phyloP scores from a whole-genome alignment of 2,888 invertebrate species.

The Luperina nickerlii region DNA sequence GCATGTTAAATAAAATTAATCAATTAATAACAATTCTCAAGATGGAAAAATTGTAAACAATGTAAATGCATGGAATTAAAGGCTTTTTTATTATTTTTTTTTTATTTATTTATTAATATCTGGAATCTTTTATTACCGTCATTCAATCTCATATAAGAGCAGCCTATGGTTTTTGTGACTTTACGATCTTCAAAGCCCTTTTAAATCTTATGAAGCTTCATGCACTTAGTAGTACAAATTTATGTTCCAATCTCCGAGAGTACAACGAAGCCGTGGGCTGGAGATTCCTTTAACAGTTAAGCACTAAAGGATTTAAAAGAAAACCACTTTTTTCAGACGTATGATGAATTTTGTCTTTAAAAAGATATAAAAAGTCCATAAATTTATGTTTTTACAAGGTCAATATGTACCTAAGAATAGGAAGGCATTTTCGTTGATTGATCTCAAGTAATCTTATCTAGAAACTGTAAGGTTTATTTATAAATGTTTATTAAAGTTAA shows the following conservation, averaged over 20 bases:
- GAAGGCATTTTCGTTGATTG: background rate
- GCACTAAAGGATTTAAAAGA: conserved; percentile 21
- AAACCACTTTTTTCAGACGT: conserved; percentile 1
- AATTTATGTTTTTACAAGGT: background rate
- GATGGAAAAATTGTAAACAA: too few species aligned
- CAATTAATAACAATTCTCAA: too few species aligned
- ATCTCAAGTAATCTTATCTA: background rate
- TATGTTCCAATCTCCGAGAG: conserved; percentile 50
- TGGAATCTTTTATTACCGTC: background rate
- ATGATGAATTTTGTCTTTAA: background rate
- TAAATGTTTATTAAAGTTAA: background rate
- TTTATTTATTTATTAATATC: background rate
- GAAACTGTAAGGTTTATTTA: background rate
- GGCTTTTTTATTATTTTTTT: too few species aligned
- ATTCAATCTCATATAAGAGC: background rate
- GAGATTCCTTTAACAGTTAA: conserved; percentile 17
- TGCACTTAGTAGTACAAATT: conserved; percentile 47
- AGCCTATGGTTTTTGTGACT: conserved; percentile 11
- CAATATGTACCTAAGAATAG: background rate
- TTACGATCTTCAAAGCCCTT: conserved; percentile 15
- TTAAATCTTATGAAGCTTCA: conserved; percentile 25
- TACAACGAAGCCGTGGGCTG: conserved; percentile 10
- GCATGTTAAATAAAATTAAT: too few species aligned
- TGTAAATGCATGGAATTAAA: too few species aligned
- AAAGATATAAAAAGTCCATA: background rate